These are phyloP conservation scores for Oikopleura dioica DNA, from an alignment of 23 tunicate species.

Conservation along the genomic window DNA sequence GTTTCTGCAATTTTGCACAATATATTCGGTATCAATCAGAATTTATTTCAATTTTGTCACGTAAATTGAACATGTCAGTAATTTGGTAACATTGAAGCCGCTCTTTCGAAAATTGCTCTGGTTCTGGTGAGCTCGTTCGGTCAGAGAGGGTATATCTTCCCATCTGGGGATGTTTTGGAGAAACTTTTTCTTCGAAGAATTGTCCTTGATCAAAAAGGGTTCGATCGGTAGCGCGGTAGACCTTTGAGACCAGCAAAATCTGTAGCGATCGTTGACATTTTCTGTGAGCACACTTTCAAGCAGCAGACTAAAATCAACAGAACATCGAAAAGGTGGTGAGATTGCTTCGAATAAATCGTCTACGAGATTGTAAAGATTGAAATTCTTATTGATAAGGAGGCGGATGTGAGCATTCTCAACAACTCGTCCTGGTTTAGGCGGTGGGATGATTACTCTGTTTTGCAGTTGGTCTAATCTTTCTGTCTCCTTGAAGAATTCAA, in stretches of 20 bases:
- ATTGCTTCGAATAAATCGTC: background rate
- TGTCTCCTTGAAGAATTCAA: too few species aligned
- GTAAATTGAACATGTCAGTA: background rate
- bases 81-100: background rate
- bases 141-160: too few species aligned
- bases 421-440: too few species aligned
- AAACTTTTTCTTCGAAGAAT: too few species aligned
- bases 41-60: background rate
- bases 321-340: background rate
- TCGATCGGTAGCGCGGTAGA: too few species aligned
- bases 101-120: background rate
- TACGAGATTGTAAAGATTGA: background rate
- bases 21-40: background rate
- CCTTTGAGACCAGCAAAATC: background rate
- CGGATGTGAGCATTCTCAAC: too few species aligned
- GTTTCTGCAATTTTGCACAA: too few species aligned
- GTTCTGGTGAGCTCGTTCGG: background rate
- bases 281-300: background rate
- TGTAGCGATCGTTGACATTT: background rate
- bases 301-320: background rate
- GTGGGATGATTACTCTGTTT: too few species aligned
- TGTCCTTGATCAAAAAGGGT: too few species aligned
- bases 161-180: too few species aligned
- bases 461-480: too few species aligned
- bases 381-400: background rate